Conservation (phyloP, 1,140 invertebrate species). For the Mya arenaria region DNA sequence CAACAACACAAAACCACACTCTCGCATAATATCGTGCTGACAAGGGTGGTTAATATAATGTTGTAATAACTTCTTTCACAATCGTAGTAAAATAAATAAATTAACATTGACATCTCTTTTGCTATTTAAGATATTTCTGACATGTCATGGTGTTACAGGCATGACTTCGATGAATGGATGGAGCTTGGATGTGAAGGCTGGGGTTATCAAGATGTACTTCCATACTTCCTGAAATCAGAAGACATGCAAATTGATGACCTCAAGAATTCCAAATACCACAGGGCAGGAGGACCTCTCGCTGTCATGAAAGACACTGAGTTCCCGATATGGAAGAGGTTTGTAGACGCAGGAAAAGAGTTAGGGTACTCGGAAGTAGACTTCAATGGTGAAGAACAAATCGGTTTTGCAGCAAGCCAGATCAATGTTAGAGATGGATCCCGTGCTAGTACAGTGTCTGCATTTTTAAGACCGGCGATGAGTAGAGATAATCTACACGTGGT, state of each 20-base stretch:
- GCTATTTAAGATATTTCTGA: no score
- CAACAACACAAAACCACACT: no score
- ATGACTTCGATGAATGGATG: constrained; percentile 93
- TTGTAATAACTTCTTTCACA: no score
- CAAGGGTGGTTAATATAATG: no score
- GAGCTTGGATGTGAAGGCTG: constrained; percentile 10
- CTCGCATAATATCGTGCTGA: no score
- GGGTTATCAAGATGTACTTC: constrained; percentile 44
- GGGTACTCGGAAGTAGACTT: constrained; percentile 78
- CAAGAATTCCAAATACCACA: constrained; percentile 22
- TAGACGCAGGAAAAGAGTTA: constrained; percentile 38
- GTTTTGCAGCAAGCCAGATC: constrained; percentile 2
- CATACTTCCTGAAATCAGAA: constrained; percentile 84
- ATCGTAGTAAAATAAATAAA: no score
- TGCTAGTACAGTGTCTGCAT: constrained; percentile 8
- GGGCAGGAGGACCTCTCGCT: constrained; percentile 9
- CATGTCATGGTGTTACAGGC: no score
- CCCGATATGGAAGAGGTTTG: neutral
- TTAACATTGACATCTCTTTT: no score
- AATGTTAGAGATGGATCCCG: neutral
- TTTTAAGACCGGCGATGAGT: constrained; percentile 21
- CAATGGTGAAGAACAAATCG: constrained; percentile 30
- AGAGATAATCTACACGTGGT: constrained; percentile 22
- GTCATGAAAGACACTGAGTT: constrained; percentile 1
- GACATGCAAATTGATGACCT: neutral